phyloP scores from a whole-genome alignment of 2,888 invertebrate genomes.

The Byasa hedistus region DNA sequence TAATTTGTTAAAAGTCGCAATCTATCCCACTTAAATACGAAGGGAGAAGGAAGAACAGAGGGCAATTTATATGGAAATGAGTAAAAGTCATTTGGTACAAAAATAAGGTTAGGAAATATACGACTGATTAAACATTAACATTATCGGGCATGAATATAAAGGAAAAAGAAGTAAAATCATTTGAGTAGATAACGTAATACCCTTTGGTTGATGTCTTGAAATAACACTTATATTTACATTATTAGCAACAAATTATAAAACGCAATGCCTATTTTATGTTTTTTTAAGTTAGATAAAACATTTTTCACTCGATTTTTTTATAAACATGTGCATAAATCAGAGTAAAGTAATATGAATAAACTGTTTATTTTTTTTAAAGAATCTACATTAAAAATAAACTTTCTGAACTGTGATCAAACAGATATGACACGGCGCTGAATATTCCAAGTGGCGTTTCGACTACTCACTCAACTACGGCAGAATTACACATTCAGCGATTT shows the following conservation, averaged over 20 bases:
- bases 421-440: slow-evolving; percentile 14
- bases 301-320: too few species aligned
- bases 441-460: slow-evolving; percentile 7
- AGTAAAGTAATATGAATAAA: too few species aligned
- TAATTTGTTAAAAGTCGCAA: slow-evolving; percentile 15
- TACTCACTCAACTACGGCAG: neutral
- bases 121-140: slow-evolving; percentile 7
- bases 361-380: neutral
- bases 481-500: neutral
- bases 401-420: slow-evolving; percentile 7
- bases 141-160: neutral
- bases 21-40: slow-evolving; percentile 13
- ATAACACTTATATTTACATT: too few species aligned
- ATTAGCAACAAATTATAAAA: too few species aligned
- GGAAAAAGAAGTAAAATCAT: too few species aligned
- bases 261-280: too few species aligned
- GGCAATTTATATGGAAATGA: slow-evolving; percentile 23
- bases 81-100: slow-evolving; percentile 14
- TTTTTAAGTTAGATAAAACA: too few species aligned
- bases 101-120: slow-evolving; percentile 12
- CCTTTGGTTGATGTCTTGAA: too few species aligned
- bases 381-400: neutral
- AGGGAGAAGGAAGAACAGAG: slow-evolving; percentile 8
- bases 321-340: too few species aligned
- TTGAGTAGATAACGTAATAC: too few species aligned